Evolutionary conservation across 2,113 vertebrate genomes (phyloP).

Genomic region (Scomber scombrus): DNA sequence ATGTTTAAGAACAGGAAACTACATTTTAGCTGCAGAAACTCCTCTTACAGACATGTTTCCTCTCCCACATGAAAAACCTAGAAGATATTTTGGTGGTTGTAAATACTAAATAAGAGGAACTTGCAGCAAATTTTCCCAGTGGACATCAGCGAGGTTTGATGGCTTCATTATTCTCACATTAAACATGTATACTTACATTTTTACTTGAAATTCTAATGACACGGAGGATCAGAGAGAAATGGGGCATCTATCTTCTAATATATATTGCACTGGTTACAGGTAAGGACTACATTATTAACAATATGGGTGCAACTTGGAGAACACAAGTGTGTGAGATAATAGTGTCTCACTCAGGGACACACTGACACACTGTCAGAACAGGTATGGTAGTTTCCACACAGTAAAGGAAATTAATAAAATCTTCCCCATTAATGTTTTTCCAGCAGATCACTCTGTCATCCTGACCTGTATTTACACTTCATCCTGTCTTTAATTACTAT

Average conservation of each 20-base stretch:
- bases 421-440: neutral
- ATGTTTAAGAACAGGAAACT: constrained; percentile 1
- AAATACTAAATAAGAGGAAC: neutral
- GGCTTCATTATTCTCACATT: neutral
- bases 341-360: constrained; percentile 4
- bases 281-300: neutral
- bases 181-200: neutral
- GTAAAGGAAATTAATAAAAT: neutral
- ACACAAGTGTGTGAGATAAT: neutral
- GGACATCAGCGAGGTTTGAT: neutral
- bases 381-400: constrained; percentile 7
- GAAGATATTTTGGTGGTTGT: neutral
- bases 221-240: neutral
- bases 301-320: neutral
- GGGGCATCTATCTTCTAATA: neutral
- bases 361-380: neutral
- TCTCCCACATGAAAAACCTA: neutral
- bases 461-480: neutral
- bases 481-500: neutral
- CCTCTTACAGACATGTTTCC: neutral
- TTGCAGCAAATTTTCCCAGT: constrained; percentile 2
- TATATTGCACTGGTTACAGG: neutral
- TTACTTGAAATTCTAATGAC: neutral
- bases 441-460: neutral
- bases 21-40: constrained; percentile 6